Base-by-base conservation (phyloP, 2,113 vertebrate species). In the Oryzias javanicus region DNA sequence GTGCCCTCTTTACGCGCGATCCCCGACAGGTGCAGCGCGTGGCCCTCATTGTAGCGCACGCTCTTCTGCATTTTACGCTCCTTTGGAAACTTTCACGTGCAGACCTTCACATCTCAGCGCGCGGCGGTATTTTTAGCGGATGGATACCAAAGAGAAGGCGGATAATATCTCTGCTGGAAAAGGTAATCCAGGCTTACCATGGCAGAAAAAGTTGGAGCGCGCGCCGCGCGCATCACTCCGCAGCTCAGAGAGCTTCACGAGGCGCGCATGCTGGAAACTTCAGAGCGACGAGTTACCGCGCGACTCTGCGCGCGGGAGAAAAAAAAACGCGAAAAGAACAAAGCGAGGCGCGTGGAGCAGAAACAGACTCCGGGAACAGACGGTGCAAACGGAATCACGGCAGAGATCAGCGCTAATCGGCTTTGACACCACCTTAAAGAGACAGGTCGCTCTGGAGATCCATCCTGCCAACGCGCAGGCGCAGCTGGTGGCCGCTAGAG, bases 11-110 rank as follows among this genome's bases (percentile, higher is more conserved):
- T 96, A 47, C 95, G 94, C 80, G 96, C 96, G 17, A 94, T 84
- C 74, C 91, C 80, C 18, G 95, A 93, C 83, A 98, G 92, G 86
- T 94, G 90, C 65, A 96, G 87, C 63, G 94, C 94, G 89, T 98
- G 96, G 46, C 94, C 95, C 90, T 98, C 96, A 69, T 98, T 98
- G 83, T 94, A 96, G 13, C 96, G 94, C 85, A 98, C 93, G 78
- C 93, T 94, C 75, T 97, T 97, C 94, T 98, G 96, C 96, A 98
- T 98, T 55, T 85, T 91, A 74, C 41, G 53, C 45, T 10, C n/a
- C 25, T 19, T 49, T 19, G 50, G 55, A 55, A 24, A 17, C 40
- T 27, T 20, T 35, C 64, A 12, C 35, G 2, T 64, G 16, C n/a
- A 13, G 12, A 18, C 17, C 64, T 78, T 78, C 54, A 72, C 20